Conservation (phyloP, 1,140 invertebrate species). For the Musca vetustissima region DNA sequence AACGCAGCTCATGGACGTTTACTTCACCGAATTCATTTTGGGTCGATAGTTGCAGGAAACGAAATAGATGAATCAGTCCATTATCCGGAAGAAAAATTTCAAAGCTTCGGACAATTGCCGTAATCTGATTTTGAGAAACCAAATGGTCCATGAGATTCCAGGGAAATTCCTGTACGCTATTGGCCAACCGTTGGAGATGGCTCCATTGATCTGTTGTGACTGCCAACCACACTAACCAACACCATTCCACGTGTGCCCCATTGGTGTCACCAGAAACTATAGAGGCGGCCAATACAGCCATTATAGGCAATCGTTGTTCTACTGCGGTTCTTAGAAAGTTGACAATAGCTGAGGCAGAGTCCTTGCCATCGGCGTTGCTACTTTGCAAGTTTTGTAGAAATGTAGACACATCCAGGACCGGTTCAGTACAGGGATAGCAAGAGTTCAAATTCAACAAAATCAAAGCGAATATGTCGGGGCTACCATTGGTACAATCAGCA, state of each 20-base stretch:
- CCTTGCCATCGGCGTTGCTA: too few species aligned
- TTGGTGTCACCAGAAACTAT: constrained; percentile 13
- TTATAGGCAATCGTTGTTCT: constrained; percentile 54
- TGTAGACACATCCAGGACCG: constrained; percentile 20
- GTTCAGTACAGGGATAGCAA: constrained; percentile 26
- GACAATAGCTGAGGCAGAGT: constrained; percentile 38
- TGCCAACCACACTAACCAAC: constrained; percentile 63
- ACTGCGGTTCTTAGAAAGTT: constrained; percentile 48
- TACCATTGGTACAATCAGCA: constrained; percentile 30
- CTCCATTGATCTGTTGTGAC: constrained; percentile 53
- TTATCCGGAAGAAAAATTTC: constrained; percentile 59
- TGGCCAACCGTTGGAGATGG: constrained; percentile 32
- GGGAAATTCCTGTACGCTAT: constrained; percentile 31
- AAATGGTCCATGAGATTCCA: constrained; percentile 51
- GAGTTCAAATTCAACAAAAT: constrained; percentile 40
- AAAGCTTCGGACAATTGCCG: constrained; percentile 59
- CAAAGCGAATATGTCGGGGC: constrained; percentile 48
- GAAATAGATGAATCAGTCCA: constrained; percentile 40
- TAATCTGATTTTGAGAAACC: constrained; percentile 54
- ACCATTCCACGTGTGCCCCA: constrained; percentile 42
- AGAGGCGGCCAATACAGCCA: constrained; percentile 61
- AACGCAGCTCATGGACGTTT: constrained; percentile 41
- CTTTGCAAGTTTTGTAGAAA: constrained; percentile 41
- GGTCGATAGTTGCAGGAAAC: constrained; percentile 42
- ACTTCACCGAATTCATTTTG: constrained; percentile 41